These are phyloP conservation scores for Lottia scabra DNA, from an alignment of 2,888 invertebrate genomes.

Conservation along the genomic window DNA sequence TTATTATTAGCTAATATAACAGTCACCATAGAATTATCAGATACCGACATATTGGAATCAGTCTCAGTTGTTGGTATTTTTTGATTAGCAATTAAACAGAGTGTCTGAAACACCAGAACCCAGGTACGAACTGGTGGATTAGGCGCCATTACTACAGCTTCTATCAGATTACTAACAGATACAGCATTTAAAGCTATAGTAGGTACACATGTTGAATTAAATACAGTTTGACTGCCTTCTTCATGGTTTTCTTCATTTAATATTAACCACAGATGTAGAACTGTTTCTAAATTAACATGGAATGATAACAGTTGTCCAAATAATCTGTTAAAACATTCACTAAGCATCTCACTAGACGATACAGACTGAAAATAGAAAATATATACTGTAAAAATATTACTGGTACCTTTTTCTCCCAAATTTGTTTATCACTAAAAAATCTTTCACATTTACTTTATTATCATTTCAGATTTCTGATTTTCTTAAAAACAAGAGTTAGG, in stretches of 20 bases:
- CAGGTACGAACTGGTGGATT: conserved; percentile 81
- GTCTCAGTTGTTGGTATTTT: conserved; percentile 39
- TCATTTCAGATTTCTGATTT: no score
- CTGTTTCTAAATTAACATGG: conserved; percentile 84
- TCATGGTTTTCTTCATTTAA: conserved; percentile 76
- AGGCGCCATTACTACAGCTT: conserved; percentile 77
- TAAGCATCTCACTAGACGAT: conserved; percentile 74
- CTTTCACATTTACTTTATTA: no score
- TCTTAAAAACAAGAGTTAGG: no score
- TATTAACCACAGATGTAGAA: conserved; percentile 88
- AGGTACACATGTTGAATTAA: conserved; percentile 70
- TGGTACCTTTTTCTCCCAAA: no score
- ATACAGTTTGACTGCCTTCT: conserved; percentile 42
- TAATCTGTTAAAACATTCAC: conserved; percentile 78
- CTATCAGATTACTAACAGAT: conserved; percentile 77
- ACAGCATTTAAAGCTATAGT: conserved; percentile 76
- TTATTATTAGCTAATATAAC: conserved; percentile 60
- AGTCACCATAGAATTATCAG: conserved; percentile 50
- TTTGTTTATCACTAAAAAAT: no score
- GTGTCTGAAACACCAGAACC: conserved; percentile 82
- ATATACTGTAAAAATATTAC: not conserved
- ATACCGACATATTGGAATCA: conserved; percentile 25
- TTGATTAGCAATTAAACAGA: conserved; percentile 81
- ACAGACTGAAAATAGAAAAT: conserved; percentile 34
- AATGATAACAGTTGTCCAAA: conserved; percentile 76